phyloP scores from a whole-genome alignment of 30 jellyfish, hydroid and myxozoan species.

The Hydra vulgaris region DNA sequence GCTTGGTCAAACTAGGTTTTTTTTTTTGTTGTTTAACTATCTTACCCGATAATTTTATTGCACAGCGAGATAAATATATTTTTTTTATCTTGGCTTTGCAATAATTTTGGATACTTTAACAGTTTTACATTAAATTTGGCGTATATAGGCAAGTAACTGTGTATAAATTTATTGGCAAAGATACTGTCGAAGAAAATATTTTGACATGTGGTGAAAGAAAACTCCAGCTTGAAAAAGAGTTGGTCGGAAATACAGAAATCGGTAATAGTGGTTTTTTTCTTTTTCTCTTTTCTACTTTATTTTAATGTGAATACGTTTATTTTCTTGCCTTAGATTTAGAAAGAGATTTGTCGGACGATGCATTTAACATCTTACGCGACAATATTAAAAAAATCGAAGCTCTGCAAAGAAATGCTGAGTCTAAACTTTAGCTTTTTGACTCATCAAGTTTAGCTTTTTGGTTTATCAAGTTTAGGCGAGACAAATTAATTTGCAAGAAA shows the following conservation, averaged over 20 bases:
- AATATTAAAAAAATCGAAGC: background rate
- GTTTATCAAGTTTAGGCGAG: too few species aligned
- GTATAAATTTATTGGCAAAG: constrained; percentile 63
- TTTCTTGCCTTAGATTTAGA: background rate
- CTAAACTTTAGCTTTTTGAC: background rate
- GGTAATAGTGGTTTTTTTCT: constrained; percentile 7
- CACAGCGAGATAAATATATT: background rate
- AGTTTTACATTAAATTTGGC: too few species aligned
- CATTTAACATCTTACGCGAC: background rate
- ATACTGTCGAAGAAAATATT: constrained; percentile 70
- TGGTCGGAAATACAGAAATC: constrained; percentile 41
- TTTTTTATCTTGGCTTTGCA: background rate
- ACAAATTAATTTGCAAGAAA: too few species aligned
- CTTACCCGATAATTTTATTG: background rate
- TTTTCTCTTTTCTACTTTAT: background rate
- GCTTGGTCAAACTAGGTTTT: constrained; percentile 75
- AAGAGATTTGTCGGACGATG: background rate
- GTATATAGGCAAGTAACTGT: constrained; percentile 71
- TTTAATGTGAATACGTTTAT: background rate
- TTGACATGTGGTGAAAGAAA: constrained; percentile 52
- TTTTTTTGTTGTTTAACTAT: background rate
- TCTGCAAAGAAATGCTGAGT: background rate
- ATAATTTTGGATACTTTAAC: too few species aligned
- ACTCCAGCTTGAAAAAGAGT: constrained; percentile 41
- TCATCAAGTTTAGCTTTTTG: too few species aligned